Evolutionary conservation across 2,113 vertebrate genomes (phyloP), one percentile per base, ranked within the genome.

Genomic region (Albula glossodonta): DNA sequence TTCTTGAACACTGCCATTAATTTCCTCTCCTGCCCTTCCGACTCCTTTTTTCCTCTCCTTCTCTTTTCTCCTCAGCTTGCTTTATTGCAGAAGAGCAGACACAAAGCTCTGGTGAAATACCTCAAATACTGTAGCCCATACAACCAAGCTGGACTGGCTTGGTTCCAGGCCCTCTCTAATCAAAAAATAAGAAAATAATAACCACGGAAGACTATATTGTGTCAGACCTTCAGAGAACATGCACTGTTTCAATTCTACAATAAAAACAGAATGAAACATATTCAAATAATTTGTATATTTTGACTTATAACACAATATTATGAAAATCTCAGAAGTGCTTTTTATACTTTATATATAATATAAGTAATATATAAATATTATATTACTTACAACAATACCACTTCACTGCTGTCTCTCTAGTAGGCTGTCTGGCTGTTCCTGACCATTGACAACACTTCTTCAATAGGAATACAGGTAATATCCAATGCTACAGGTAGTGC

Each of bases 1-100:
- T 99, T 99, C 97, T 99, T 98, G 98, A 99, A 99, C 95, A 95
- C 97, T 98, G 97, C 98, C 97, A 99, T 99, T 99, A 99, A 99
- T 99, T 99, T 99, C 97, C 96, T 97, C 94, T 97, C 96, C 96
- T 94, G 90, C 97, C 96, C 97, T 96, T 97, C 97, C 96, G 97
- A 95, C 95, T 96, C 95, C 94, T 94, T 96, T 96, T 94, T 92
- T 94, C 92, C 92, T 93, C 86, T 88, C 77, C 88, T 50, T 87
- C 78, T 90, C 60, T 70, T 88, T 84, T 90, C 86, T 94, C 93
- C 89, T 92, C 91, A 97, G 97, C 93, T 97, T 94, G 96, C 91
- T 95, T 95, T 94, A 93, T 96, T 97, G 96, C 97, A 95, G 93
- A 94, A 94, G 93, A 94, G 90, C 94, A 95, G 96, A 94, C 94